Conservation (phyloP, 1,140 invertebrate genomes). For the Drosophila prosaltans region DNA sequence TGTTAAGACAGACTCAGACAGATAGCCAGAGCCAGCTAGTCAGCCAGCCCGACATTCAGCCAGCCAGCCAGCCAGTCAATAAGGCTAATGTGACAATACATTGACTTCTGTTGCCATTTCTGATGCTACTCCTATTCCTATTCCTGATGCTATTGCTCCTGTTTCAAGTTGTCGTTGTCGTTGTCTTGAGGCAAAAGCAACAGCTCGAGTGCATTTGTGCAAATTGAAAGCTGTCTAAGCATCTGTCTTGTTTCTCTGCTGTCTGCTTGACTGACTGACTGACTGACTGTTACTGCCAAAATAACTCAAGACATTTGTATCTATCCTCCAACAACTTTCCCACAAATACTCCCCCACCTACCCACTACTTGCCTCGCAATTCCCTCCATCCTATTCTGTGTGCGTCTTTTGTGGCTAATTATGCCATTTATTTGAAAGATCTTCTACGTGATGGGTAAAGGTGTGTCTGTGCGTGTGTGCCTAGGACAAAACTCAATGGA, state of each 20-base stretch:
- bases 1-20: not conserved
- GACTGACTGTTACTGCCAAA: constrained; percentile 34
- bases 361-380: no score
- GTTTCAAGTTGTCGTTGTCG: not conserved
- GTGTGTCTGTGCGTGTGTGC: not conserved
- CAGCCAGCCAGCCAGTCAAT: constrained; percentile 36
- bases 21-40: not conserved
- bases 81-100: constrained; percentile 46
- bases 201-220: constrained; percentile 52
- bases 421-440: constrained; percentile 43
- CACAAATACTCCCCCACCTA: no score
- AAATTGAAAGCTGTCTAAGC: constrained; percentile 59
- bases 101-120: constrained; percentile 15
- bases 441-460: constrained; percentile 2
- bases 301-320: constrained; percentile 39
- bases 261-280: constrained; percentile 2
- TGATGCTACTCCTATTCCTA: not conserved
- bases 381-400: constrained; percentile 1
- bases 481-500: constrained; percentile 2
- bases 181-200: constrained; percentile 27
- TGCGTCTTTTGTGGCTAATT: constrained; percentile 52
- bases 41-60: not conserved
- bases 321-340: not conserved
- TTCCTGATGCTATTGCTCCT: not conserved
- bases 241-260: constrained; percentile 9